Evolutionary conservation across 2,113 vertebrate genomes (phyloP).

Genomic region (Dolichotis patagonum): DNA sequence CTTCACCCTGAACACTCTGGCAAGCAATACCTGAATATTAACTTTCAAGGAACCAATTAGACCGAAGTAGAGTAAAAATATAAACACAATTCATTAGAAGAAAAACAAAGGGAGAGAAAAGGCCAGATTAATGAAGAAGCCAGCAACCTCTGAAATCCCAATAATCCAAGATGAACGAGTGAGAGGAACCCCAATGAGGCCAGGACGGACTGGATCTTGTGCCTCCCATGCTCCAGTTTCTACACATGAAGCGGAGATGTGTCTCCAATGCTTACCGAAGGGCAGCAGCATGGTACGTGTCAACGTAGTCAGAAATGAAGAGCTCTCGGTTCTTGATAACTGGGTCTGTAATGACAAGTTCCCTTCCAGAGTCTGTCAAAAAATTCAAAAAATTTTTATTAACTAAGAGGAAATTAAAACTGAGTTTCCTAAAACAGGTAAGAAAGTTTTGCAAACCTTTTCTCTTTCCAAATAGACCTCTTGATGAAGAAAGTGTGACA

Average conservation of each 20-base stretch:
- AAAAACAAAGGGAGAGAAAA: neutral
- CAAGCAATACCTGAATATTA: neutral
- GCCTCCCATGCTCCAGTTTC: neutral
- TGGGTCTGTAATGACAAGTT: slow-evolving; percentile 98
- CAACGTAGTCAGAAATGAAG: slow-evolving; percentile 99
- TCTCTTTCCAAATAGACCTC: neutral
- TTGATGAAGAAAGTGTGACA: neutral
- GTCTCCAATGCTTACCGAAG: slow-evolving; percentile 90
- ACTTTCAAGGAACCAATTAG: neutral
- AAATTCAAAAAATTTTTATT: slow-evolving; percentile 1
- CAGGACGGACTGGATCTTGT: neutral
- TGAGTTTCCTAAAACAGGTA: neutral
- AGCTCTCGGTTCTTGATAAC: slow-evolving; percentile 99
- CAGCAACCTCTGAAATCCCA: neutral
- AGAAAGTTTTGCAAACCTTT: slow-evolving; percentile 22
- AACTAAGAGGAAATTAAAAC: slow-evolving; percentile 35
- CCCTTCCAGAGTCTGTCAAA: slow-evolving; percentile 94
- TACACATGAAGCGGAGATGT: neutral
- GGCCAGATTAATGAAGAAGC: neutral
- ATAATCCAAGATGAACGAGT: neutral
- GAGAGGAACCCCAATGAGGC: neutral
- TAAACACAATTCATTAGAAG: neutral
- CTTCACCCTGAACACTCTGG: neutral
- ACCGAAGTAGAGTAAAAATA: neutral
- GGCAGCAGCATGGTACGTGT: slow-evolving; percentile 98